Conservation (phyloP, 1,140 invertebrate genomes). For the Helicoverpa armigera region DNA sequence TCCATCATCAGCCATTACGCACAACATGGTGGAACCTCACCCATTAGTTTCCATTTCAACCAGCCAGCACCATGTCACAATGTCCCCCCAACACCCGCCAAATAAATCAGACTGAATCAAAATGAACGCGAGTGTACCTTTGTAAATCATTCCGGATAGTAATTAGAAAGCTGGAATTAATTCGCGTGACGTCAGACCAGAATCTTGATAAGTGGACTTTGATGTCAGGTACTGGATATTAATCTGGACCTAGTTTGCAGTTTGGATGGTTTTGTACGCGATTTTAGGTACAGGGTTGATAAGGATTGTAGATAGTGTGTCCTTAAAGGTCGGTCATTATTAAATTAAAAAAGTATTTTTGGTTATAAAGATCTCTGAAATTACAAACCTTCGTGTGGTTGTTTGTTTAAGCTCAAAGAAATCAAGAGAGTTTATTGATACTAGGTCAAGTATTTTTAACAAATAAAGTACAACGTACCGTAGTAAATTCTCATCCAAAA, state of each 20-base stretch:
- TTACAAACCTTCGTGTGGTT: too few species aligned
- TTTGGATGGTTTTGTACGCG: not conserved
- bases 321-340: too few species aligned
- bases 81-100: not conserved
- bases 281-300: not conserved
- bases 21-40: not conserved
- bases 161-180: conserved; percentile 50
- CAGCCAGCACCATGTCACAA: not conserved
- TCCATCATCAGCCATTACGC: conserved; percentile 19
- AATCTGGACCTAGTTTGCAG: conserved; percentile 8
- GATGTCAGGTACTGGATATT: not conserved
- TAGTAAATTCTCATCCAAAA: not conserved
- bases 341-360: too few species aligned
- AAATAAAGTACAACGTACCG: not conserved
- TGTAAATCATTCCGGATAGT: conserved; percentile 46
- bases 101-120: conserved; percentile 43
- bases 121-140: conserved; percentile 30
- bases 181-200: conserved; percentile 35
- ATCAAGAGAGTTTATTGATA: not conserved
- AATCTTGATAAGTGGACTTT: conserved; percentile 40
- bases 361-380: too few species aligned
- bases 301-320: not conserved
- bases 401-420: not conserved
- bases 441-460: not conserved
- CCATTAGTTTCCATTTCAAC: conserved; percentile 11